phyloP scores from a whole-genome alignment of 2,888 invertebrate species.

The Podabrus alpinus region DNA sequence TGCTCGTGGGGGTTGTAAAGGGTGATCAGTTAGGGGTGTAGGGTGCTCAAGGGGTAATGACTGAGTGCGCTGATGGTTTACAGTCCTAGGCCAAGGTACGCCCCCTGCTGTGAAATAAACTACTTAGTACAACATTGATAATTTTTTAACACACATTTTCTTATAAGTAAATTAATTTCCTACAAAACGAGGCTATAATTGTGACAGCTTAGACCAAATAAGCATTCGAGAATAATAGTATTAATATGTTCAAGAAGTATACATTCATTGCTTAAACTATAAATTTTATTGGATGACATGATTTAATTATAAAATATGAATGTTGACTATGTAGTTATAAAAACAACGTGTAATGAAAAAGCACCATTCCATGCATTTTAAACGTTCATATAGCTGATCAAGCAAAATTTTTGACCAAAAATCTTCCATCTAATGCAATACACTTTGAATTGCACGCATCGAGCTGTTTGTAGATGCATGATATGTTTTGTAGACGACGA shows the following conservation, averaged over 20 bases:
- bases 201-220: not conserved
- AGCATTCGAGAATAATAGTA: not conserved
- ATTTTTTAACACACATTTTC: not conserved
- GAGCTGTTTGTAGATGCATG: too few relatives aligned
- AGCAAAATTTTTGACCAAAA: not conserved
- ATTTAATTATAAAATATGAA: not conserved
- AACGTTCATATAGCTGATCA: not conserved
- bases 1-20: slow-evolving; percentile 42
- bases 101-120: slow-evolving; percentile 47
- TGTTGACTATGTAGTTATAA: not conserved
- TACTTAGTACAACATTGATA: slow-evolving; percentile 11
- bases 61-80: slow-evolving; percentile 68
- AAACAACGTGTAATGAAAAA: not conserved
- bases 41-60: slow-evolving; percentile 65
- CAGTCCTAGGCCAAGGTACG: slow-evolving; percentile 47
- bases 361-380: not conserved
- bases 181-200: not conserved
- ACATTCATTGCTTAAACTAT: not conserved
- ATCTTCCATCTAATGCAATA: not conserved
- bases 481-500: too few relatives aligned
- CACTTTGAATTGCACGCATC: too few relatives aligned
- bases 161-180: not conserved
- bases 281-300: not conserved
- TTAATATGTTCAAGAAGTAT: not conserved
- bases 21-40: slow-evolving; percentile 44